Base-by-base conservation (phyloP, 2,888 invertebrate species). In the Eristalis pertinax region DNA sequence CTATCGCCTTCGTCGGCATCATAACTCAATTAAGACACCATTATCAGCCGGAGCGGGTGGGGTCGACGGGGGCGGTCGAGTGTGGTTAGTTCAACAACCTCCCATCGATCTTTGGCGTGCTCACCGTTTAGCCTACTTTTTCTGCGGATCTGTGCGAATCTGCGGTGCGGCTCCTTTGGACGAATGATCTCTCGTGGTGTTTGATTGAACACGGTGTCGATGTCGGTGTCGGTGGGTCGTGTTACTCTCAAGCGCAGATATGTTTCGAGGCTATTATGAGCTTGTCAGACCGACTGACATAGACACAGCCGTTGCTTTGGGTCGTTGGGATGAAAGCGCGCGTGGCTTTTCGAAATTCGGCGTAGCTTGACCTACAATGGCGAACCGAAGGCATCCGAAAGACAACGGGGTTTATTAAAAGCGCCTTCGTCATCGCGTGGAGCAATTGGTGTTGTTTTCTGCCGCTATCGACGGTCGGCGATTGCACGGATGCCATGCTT, bases 1-100 rank as follows among this genome's bases (percentile, higher is more conserved):
- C 65, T 24, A 50, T 32, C 41, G 15, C 19, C 32, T 8, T 19
- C 29, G 32, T 19, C 78, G 43, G 69, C 70, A 35, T 68, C 63
- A 65, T 72, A 74, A 50, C 80, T 74, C 81, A 81, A 81, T 81
- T 75, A 81, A 81, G 63, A 69, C 35, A 56, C 22, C 74, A 81
- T 81, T 74, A 81, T 69, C 69, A 38, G 29, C 38, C 35, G 15
- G n/a, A 19, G 60, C 24, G 38, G 38, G 38, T 38, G 38, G 38
- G 38, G 38, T 13, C 13, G 38, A 13, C 13, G 13, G 38, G 13
- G 13, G 13, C 38, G 38, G 13, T 0, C 13, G 62, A 41, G 41
- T 43, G 29, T 13, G 67, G 60, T 43, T 68, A 62, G 80, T 62
- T 74, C 81, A 81, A 75, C 74, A 81, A 75, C 81, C 81, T 73